Evolutionary conservation across 2,797 vertebrate species (phyloP).

Genomic region (Sebastes variabilis): DNA sequence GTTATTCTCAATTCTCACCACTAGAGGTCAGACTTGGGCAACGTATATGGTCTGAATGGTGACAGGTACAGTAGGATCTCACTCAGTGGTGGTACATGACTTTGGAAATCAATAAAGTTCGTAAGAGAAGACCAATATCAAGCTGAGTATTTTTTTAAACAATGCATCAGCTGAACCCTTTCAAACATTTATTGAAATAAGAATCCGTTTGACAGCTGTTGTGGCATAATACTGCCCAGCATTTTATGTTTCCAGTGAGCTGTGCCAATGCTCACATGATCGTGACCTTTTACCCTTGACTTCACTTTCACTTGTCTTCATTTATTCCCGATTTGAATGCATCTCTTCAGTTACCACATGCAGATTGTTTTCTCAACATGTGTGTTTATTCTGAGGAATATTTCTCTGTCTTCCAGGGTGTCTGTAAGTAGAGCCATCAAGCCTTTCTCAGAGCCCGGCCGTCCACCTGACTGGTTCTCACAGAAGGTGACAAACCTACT

Average conservation of each 20-base stretch:
- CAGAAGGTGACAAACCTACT: slow-evolving; percentile 87
- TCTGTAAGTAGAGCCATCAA: slow-evolving; percentile 99
- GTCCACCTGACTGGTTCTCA: slow-evolving; percentile 99
- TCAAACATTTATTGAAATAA: no score
- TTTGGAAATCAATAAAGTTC: background rate
- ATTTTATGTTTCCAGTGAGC: background rate
- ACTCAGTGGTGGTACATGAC: background rate
- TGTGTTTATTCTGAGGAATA: background rate
- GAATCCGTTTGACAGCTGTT: no score
- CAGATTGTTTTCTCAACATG: background rate
- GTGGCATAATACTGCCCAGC: background rate
- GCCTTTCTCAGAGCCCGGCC: slow-evolving; percentile 95
- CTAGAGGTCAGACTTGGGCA: slow-evolving; percentile 17
- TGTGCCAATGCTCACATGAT: background rate
- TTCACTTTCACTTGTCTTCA: background rate
- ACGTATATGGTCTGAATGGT: background rate
- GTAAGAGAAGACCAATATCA: background rate
- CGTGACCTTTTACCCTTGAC: background rate
- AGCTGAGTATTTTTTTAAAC: background rate
- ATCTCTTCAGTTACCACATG: background rate
- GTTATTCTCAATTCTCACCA: background rate
- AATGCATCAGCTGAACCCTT: background rate
- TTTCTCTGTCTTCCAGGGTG: slow-evolving; percentile 84
- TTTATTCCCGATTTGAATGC: background rate
- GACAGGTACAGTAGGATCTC: no score